Conservation (phyloP, 2,113 vertebrate genomes). For the Meriones unguiculatus region DNA sequence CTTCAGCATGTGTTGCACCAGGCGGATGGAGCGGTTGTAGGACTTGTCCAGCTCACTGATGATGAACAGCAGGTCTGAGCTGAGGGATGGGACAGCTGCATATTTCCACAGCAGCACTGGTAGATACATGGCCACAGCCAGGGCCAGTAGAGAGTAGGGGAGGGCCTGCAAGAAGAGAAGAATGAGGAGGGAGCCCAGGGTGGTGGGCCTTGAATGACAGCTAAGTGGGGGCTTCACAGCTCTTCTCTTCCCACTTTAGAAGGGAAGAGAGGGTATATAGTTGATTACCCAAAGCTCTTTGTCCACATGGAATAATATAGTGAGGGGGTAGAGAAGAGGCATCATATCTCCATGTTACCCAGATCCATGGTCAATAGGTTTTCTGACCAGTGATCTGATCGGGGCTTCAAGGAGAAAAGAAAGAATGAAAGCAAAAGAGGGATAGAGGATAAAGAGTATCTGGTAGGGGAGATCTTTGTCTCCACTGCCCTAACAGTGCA, state of each 20-base stretch:
- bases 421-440: not conserved
- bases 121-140: conserved; percentile 95
- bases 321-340: not conserved
- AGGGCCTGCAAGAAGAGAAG: conserved; percentile 86
- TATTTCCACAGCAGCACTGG: conserved; percentile 96
- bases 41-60: conserved; percentile 97
- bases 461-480: not conserved
- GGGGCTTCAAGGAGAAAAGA: not conserved
- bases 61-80: conserved; percentile 94
- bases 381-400: not conserved
- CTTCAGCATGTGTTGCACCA: conserved; percentile 96
- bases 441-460: not conserved
- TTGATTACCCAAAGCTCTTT: not conserved
- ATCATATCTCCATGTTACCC: not conserved
- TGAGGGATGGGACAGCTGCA: conserved; percentile 89
- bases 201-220: not conserved
- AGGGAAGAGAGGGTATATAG: not conserved
- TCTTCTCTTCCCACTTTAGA: not conserved
- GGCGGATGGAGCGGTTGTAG: conserved; percentile 96
- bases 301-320: not conserved
- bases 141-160: conserved; percentile 95
- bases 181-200: not conserved
- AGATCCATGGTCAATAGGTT: not conserved
- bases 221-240: not conserved
- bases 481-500: not conserved